phyloP scores from a whole-genome alignment of 2,888 invertebrate species.

The Pachliopta kotzebuea region DNA sequence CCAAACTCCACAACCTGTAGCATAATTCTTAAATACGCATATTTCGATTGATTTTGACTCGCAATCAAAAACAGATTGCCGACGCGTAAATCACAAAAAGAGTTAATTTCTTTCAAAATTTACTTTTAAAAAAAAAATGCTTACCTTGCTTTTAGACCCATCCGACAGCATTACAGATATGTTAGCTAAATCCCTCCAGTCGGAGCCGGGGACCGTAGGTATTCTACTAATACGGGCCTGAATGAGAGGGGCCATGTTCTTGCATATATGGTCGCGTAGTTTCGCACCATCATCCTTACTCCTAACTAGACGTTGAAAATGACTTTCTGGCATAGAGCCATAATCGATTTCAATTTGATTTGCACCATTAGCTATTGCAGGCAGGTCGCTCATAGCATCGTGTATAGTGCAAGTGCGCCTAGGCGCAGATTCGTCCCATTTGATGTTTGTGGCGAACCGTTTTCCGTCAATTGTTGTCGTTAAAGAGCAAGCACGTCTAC shows the following conservation, averaged over 20 bases:
- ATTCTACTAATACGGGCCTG: slow-evolving; percentile 88
- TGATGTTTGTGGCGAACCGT: slow-evolving; percentile 74
- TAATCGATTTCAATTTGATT: slow-evolving; percentile 85
- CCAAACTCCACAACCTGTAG: too few relatives aligned
- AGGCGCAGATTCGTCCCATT: slow-evolving; percentile 86
- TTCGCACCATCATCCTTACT: slow-evolving; percentile 78
- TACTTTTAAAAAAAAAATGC: too few relatives aligned
- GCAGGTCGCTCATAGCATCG: slow-evolving; percentile 92
- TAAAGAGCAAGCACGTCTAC: slow-evolving; percentile 82
- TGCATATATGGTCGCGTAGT: slow-evolving; percentile 89
- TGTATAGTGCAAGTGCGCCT: slow-evolving; percentile 87
- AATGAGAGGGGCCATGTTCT: slow-evolving; percentile 90
- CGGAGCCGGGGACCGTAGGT: slow-evolving; percentile 87
- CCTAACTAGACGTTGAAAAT: slow-evolving; percentile 88
- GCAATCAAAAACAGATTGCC: too few relatives aligned
- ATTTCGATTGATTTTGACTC: too few relatives aligned
- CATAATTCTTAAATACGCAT: too few relatives aligned
- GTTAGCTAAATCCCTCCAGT: slow-evolving; percentile 94
- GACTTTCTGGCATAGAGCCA: slow-evolving; percentile 84
- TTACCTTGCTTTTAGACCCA: slow-evolving; percentile 82
- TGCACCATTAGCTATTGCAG: slow-evolving; percentile 86
- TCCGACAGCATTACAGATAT: slow-evolving; percentile 85
- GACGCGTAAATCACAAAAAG: too few relatives aligned
- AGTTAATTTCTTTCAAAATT: too few relatives aligned
- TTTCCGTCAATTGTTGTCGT: slow-evolving; percentile 70